phyloP scores from a whole-genome alignment of 2,888 invertebrate genomes.

The Hedychridium roseum region DNA sequence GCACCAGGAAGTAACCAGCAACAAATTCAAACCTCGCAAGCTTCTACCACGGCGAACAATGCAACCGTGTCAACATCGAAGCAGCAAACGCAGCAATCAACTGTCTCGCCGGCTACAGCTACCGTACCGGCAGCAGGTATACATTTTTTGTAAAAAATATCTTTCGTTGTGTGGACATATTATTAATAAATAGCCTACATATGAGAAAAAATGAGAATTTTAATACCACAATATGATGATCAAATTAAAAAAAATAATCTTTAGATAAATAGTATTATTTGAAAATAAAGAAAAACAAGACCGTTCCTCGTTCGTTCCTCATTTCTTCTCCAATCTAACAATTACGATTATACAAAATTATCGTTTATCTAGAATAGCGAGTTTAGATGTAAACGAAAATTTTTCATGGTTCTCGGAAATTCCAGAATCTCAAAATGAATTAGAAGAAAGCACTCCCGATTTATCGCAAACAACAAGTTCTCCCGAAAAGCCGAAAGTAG shows the following conservation, averaged over 20 bases:
- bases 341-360: constrained; percentile 1
- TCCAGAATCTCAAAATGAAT: constrained; percentile 36
- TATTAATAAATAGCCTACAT: too few species aligned
- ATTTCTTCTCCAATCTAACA: constrained; percentile 1
- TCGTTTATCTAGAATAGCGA: constrained; percentile 3
- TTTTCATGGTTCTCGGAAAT: constrained; percentile 1
- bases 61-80: constrained; percentile 30
- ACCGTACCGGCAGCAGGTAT: constrained; percentile 30
- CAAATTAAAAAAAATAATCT: too few species aligned
- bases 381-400: not conserved
- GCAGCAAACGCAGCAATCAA: constrained; percentile 35
- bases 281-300: too few species aligned
- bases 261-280: too few species aligned
- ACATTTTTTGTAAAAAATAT: too few species aligned
- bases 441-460: constrained; percentile 46
- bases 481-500: constrained; percentile 57
- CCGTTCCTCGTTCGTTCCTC: not conserved
- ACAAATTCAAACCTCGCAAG: constrained; percentile 31
- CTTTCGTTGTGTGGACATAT: too few species aligned
- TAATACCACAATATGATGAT: too few species aligned
- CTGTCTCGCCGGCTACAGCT: constrained; percentile 17
- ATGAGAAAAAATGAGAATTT: too few species aligned
- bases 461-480: constrained; percentile 38
- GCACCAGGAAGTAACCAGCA: constrained; percentile 50
- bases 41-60: constrained; percentile 33